A percentile compares a stretch with the other conserved stretches of the same genome.
Evolutionary conservation across 2,888 invertebrate genomes (phyloP).

Genomic region (Epinotia ramella): DNA sequence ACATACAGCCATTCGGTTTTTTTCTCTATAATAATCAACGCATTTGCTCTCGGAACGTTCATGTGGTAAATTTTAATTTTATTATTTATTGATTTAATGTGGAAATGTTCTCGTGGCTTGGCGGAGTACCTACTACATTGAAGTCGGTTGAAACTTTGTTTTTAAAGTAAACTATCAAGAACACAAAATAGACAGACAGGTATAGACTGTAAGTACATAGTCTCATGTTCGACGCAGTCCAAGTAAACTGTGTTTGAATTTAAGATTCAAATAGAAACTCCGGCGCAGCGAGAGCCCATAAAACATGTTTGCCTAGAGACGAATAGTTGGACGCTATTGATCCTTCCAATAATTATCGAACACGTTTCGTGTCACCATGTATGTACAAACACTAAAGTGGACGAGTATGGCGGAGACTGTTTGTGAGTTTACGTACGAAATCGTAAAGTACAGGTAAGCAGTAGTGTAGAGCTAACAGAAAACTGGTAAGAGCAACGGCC

Average conservation of each 20-base stretch:
- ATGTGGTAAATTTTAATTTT: too few relatives aligned
- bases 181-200: not conserved
- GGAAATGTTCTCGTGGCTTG: too few relatives aligned
- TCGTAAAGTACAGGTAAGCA: conserved; percentile 77
- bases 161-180: too few relatives aligned
- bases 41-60: too few relatives aligned
- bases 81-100: too few relatives aligned
- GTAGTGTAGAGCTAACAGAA: conserved; percentile 81
- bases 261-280: conserved; percentile 82
- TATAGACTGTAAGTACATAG: conserved; percentile 10
- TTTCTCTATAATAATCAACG: too few relatives aligned
- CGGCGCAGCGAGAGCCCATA: conserved; percentile 72
- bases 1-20: too few relatives aligned
- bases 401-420: conserved; percentile 76
- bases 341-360: conserved; percentile 85
- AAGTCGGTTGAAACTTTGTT: too few relatives aligned
- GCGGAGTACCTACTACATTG: too few relatives aligned
- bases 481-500: conserved; percentile 67
- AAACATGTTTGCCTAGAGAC: conserved; percentile 78
- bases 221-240: conserved; percentile 57
- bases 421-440: conserved; percentile 80
- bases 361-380: conserved; percentile 84
- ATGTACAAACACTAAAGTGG: conserved; percentile 81
- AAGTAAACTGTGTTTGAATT: conserved; percentile 75
- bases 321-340: conserved; percentile 83